Percentiles rank a stretch among this genome's conserved stretches.
phyloP scores from a whole-genome alignment of 2,113 vertebrate genomes.

The Scalopus aquaticus region DNA sequence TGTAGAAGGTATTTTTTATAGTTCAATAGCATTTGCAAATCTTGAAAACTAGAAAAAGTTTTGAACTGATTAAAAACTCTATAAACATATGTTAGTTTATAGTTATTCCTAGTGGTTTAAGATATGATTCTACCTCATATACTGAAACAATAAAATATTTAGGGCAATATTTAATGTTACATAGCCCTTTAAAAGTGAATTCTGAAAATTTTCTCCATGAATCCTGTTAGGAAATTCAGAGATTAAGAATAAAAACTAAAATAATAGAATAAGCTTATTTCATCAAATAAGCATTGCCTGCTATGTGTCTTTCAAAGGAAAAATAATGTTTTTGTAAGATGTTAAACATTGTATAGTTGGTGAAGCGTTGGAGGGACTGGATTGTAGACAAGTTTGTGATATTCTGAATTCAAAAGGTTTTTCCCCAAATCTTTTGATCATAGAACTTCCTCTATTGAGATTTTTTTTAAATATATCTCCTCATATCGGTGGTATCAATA shows the following conservation, averaged over 20 bases:
- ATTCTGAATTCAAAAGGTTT: conserved; percentile 24
- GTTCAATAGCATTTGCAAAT: conserved; percentile 9
- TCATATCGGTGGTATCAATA: too few species aligned
- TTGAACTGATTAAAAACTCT: conserved; percentile 44
- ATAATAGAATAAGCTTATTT: neutral
- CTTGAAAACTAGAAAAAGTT: conserved; percentile 40
- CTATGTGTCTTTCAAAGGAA: neutral
- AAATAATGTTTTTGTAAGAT: neutral
- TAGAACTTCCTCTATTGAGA: conserved; percentile 13
- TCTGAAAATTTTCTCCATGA: neutral
- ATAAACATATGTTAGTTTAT: neutral
- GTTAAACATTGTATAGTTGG: neutral
- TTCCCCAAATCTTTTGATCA: conserved; percentile 10
- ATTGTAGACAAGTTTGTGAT: neutral
- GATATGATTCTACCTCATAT: neutral
- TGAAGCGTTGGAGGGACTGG: neutral
- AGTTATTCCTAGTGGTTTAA: conserved; percentile 9
- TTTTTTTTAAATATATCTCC: neutral
- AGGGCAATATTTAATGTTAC: neutral
- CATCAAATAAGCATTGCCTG: neutral
- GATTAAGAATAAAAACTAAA: conserved; percentile 21
- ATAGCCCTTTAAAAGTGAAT: conserved; percentile 26
- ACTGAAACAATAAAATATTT: conserved; percentile 8
- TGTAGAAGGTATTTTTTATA: neutral
- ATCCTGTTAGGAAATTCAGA: conserved; percentile 36